Percentiles rank a stretch among this genome's conserved stretches.
Evolutionary conservation across 2,113 vertebrate genomes (phyloP).

Genomic region (Numida meleagris): DNA sequence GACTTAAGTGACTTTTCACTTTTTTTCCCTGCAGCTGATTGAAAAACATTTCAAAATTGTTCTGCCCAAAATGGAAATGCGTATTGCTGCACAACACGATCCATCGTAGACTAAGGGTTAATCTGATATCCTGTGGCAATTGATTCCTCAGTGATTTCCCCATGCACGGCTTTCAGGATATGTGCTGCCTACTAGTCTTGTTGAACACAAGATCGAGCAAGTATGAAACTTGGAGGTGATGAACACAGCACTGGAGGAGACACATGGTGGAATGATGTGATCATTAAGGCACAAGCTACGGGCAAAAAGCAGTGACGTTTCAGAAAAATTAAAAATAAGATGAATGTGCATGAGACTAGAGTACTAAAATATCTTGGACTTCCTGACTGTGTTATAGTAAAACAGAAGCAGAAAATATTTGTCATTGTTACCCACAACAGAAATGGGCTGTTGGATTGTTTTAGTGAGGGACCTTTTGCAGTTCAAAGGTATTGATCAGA

Average conservation of each 20-base stretch:
- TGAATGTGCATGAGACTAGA: not conserved
- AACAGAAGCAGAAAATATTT: not conserved
- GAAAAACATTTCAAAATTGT: not conserved
- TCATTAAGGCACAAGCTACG: not conserved
- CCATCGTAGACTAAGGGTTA: not conserved
- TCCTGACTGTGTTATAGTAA: not conserved
- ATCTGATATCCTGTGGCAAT: not conserved
- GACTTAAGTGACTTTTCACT: not conserved
- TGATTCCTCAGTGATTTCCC: not conserved
- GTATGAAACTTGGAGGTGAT: not conserved
- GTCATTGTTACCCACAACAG: not conserved
- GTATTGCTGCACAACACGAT: not conserved
- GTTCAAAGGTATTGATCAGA: not conserved
- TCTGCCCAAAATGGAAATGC: not conserved
- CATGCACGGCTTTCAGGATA: not conserved
- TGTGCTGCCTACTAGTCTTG: not conserved
- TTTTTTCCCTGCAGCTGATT: not conserved
- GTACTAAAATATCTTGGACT: not conserved
- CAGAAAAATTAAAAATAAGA: not conserved
- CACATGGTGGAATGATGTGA: not conserved
- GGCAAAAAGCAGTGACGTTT: not conserved
- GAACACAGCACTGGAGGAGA: not conserved
- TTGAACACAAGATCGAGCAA: not conserved
- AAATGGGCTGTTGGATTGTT: not conserved
- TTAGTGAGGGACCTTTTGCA: not conserved